A percentile compares a stretch with the other conserved stretches of the same genome.
phyloP scores from a whole-genome alignment of 2,113 vertebrate species.

The Phalacrocorax carbo region DNA sequence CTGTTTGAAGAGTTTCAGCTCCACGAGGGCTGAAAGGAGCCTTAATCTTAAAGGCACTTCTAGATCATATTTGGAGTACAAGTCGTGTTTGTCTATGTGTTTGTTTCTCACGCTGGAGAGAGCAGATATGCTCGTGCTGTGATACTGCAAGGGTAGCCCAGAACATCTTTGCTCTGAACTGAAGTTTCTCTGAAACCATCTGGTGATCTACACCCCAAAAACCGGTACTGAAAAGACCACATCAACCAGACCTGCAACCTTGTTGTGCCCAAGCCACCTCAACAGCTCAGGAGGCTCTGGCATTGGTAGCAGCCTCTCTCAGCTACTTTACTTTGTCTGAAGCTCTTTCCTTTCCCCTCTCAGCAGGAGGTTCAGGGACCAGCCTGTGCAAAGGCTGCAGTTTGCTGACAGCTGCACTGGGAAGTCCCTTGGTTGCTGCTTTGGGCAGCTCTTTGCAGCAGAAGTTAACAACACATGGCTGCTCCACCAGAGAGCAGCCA shows the following conservation, averaged over 20 bases:
- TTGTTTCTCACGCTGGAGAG: neutral
- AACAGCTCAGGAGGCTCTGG: neutral
- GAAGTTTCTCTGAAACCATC: neutral
- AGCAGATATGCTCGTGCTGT: neutral
- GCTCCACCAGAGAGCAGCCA: neutral
- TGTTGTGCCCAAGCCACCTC: neutral
- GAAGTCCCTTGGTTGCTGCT: neutral
- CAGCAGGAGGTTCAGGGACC: neutral
- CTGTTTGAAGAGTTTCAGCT: neutral
- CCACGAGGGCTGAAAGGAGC: neutral
- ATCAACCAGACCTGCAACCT: neutral
- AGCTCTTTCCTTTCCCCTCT: neutral
- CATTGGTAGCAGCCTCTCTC: neutral
- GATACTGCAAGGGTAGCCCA: neutral
- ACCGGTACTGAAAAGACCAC: neutral
- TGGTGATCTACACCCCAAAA: neutral
- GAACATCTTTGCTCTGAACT: neutral
- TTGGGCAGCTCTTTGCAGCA: neutral
- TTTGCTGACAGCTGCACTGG: neutral
- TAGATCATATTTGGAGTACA: neutral
- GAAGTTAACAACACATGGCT: neutral
- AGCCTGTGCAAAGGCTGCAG: neutral
- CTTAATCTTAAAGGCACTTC: neutral
- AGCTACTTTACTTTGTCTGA: neutral
- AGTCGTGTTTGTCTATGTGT: neutral